phyloP scores from a whole-genome alignment of 2,113 vertebrate species.

The Naja naja region DNA sequence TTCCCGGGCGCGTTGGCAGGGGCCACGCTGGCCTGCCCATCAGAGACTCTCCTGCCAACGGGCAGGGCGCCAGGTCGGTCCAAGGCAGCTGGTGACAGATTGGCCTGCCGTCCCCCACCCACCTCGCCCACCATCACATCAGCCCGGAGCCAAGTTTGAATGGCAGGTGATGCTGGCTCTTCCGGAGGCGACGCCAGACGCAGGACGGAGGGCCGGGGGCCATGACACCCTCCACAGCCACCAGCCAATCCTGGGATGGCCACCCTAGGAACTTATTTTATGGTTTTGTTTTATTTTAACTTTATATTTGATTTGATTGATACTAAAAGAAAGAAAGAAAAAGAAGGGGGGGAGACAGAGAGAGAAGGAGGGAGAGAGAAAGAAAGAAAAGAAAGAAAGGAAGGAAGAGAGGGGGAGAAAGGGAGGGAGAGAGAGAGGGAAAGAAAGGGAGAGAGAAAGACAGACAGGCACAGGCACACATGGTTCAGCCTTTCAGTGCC shows the following conservation, averaged over 20 bases:
- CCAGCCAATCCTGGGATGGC: background rate
- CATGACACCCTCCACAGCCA: background rate
- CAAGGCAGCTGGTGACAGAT: background rate
- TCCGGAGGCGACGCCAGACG: fast-evolving
- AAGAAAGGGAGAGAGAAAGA: background rate
- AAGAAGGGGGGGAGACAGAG: background rate
- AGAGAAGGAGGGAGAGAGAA: background rate
- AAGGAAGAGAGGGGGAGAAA: background rate
- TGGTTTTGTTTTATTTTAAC: background rate
- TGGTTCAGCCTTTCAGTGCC: background rate
- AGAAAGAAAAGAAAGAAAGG: background rate
- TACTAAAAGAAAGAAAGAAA: background rate
- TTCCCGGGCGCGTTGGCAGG: background rate
- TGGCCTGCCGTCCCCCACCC: background rate
- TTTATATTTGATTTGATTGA: background rate
- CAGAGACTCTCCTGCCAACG: background rate
- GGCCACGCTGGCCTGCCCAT: background rate
- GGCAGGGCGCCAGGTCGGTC: background rate
- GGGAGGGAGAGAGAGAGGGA: background rate
- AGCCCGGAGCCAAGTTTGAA: background rate
- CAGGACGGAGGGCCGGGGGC: background rate
- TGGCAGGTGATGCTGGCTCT: background rate
- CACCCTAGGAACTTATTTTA: background rate
- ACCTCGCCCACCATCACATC: background rate
- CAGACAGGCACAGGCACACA: background rate